These are phyloP conservation scores for Salvelinus sp. DNA, from an alignment of 2,113 vertebrate genomes.

Conservation along the genomic window DNA sequence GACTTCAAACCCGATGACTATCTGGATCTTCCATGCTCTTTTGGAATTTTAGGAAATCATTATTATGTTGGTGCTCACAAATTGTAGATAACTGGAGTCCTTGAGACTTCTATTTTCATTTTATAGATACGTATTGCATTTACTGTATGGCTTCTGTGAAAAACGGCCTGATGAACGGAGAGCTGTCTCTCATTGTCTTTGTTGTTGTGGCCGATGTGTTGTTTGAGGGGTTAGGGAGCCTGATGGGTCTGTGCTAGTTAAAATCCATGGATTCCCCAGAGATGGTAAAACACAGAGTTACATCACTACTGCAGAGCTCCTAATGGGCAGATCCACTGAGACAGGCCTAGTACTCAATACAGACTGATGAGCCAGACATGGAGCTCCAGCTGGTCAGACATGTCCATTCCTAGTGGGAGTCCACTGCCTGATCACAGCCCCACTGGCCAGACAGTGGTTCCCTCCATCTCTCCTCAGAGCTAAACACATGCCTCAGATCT, in stretches of 20 bases:
- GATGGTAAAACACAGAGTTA: slow-evolving; percentile 29
- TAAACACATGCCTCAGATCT: slow-evolving; percentile 42
- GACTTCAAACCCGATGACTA: not conserved
- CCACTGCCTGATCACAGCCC: slow-evolving; percentile 49
- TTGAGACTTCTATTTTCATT: slow-evolving; percentile 33
- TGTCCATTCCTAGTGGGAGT: slow-evolving; percentile 50
- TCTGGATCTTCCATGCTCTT: slow-evolving; percentile 23
- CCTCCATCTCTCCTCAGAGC: slow-evolving; percentile 35
- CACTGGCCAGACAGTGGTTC: slow-evolving; percentile 46
- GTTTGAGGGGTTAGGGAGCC: slow-evolving; percentile 2
- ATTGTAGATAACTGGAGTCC: slow-evolving; percentile 52
- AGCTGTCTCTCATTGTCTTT: slow-evolving; percentile 36
- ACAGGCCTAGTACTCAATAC: not conserved
- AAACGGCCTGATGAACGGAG: slow-evolving; percentile 33
- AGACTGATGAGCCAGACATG: slow-evolving; percentile 51
- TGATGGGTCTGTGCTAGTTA: not conserved
- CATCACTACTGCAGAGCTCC: slow-evolving; percentile 30
- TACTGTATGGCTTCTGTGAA: slow-evolving; percentile 41
- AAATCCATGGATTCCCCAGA: slow-evolving; percentile 31
- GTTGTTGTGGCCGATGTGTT: slow-evolving; percentile 32
- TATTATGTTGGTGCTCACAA: slow-evolving; percentile 41
- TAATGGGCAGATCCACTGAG: slow-evolving; percentile 7
- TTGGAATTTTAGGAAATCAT: slow-evolving; percentile 1
- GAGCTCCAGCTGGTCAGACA: slow-evolving; percentile 59
- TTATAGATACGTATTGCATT: slow-evolving; percentile 44